Conservation (phyloP, 1,140 invertebrate genomes). For the Mycetomoellerius zeteki region DNA sequence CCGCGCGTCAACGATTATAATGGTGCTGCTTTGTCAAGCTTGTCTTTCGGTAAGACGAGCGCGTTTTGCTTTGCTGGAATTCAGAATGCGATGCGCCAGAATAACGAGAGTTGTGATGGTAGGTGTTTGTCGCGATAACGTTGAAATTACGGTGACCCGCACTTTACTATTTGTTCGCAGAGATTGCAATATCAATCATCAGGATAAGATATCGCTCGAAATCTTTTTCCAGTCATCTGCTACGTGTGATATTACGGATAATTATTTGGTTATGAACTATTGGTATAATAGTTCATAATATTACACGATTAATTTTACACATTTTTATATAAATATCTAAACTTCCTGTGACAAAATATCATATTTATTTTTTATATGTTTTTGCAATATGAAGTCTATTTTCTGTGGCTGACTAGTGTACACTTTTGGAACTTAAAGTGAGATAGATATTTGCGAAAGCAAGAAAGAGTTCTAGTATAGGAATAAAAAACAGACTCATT, state of each 20-base stretch:
- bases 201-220: conserved; percentile 43
- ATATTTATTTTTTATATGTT: background rate
- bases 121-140: conserved; percentile 51
- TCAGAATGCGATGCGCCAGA: conserved; percentile 42
- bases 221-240: background rate
- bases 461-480: too few relatives aligned
- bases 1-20: conserved; percentile 42
- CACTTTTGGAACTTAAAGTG: too few relatives aligned
- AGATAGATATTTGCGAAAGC: too few relatives aligned
- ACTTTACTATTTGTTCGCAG: background rate
- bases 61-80: conserved; percentile 59
- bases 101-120: conserved; percentile 65
- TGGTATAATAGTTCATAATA: background rate
- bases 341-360: background rate
- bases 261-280: background rate
- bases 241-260: background rate
- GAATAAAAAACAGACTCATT: background rate
- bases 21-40: conserved; percentile 66
- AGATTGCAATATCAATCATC: conserved; percentile 12
- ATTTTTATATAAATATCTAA: background rate
- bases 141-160: conserved; percentile 64
- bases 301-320: background rate
- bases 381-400: background rate
- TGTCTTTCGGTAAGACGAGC: conserved; percentile 47
- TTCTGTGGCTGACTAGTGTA: too few relatives aligned